These are phyloP conservation scores for Hofmannophila pseudospretella DNA, from an alignment of 2,888 invertebrate species.

Conservation along the genomic window DNA sequence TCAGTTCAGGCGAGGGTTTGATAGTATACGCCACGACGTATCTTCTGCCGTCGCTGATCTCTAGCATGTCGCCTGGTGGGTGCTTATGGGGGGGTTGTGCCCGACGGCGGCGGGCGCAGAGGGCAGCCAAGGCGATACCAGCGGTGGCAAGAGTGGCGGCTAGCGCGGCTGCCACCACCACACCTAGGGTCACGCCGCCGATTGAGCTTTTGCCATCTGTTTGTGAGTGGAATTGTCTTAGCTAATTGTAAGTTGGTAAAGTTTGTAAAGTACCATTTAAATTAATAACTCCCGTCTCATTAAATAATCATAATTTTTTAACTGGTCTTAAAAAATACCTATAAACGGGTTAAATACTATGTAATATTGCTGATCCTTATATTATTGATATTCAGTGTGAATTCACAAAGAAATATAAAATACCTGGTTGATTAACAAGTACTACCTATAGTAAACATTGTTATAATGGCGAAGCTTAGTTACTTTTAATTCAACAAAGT, in stretches of 20 bases:
- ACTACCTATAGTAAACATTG: too few relatives aligned
- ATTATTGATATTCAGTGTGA: too few relatives aligned
- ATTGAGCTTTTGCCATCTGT: conserved; percentile 83
- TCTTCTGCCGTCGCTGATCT: conserved; percentile 85
- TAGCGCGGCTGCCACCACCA: conserved; percentile 63
- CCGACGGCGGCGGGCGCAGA: conserved; percentile 53
- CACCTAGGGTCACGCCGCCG: conserved; percentile 84
- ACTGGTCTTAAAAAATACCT: too few relatives aligned
- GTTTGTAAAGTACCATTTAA: background rate
- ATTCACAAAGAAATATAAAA: too few relatives aligned
- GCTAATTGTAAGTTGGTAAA: background rate
- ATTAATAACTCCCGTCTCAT: too few relatives aligned
- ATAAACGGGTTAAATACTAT: too few relatives aligned
- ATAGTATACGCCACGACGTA: conserved; percentile 92
- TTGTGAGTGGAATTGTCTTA: conserved; percentile 19
- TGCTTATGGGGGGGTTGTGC: conserved; percentile 60
- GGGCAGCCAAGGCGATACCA: conserved; percentile 50
- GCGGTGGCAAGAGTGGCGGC: conserved; percentile 52
- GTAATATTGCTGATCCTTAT: too few relatives aligned
- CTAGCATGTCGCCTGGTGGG: conserved; percentile 76
- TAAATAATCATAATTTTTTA: too few relatives aligned
- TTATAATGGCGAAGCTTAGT: too few relatives aligned
- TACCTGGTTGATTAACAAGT: too few relatives aligned
- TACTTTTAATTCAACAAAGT: conserved; percentile 5
- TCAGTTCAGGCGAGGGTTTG: conserved; percentile 79